These are phyloP conservation scores for Meliscaeva auricollis DNA, from an alignment of 2,888 invertebrate species.

Conservation along the genomic window DNA sequence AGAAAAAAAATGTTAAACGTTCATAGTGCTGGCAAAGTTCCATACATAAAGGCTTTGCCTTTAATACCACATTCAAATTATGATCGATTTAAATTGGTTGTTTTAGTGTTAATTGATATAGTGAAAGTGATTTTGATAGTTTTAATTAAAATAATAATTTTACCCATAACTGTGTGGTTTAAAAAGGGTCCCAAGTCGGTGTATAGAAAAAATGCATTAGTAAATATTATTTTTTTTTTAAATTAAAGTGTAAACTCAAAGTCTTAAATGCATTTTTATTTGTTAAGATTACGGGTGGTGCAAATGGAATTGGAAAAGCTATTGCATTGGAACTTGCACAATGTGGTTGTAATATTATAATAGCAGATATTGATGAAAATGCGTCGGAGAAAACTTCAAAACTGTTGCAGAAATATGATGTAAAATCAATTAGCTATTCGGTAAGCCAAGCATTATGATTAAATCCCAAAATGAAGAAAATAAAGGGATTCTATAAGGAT, in stretches of 20 bases:
- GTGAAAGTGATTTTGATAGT: slow-evolving; percentile 41
- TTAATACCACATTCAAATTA: slow-evolving; percentile 26
- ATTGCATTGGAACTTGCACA: slow-evolving; percentile 79
- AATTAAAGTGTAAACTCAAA: too few species aligned
- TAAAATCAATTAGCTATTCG: slow-evolving; percentile 77
- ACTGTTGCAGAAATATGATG: slow-evolving; percentile 51
- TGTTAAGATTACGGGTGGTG: slow-evolving; percentile 81
- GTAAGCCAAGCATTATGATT: slow-evolving; percentile 7
- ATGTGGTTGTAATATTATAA: slow-evolving; percentile 78
- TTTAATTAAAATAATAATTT: slow-evolving; percentile 20
- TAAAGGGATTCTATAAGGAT: too few species aligned
- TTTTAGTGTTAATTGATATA: slow-evolving; percentile 40
- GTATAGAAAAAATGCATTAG: slow-evolving; percentile 49
- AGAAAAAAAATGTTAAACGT: slow-evolving; percentile 71
- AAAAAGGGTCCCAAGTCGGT: slow-evolving; percentile 21
- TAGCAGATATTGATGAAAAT: slow-evolving; percentile 77
- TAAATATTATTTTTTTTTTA: slow-evolving; percentile 9
- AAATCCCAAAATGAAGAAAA: too few species aligned
- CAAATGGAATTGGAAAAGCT: slow-evolving; percentile 81
- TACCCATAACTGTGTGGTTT: slow-evolving; percentile 13
- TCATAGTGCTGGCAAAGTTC: slow-evolving; percentile 69
- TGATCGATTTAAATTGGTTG: slow-evolving; percentile 26
- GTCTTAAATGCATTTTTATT: neutral
- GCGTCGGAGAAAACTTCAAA: slow-evolving; percentile 72
- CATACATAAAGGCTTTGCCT: slow-evolving; percentile 57